Evolutionary conservation across 2,797 vertebrate genomes (phyloP).

Genomic region (Phrynocephalus guinanensis): DNA sequence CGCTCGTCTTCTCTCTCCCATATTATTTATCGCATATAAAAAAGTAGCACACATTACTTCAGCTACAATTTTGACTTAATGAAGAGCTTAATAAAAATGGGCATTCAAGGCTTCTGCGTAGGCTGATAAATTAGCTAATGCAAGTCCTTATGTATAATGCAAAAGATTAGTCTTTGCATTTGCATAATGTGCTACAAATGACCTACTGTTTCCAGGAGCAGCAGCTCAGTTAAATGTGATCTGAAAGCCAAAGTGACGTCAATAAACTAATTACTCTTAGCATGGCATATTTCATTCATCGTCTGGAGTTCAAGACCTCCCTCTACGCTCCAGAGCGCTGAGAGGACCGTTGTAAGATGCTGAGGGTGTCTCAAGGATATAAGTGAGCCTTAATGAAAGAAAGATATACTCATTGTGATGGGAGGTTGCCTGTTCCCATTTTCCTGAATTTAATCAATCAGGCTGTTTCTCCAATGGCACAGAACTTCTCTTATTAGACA

Average conservation of each 20-base stretch:
- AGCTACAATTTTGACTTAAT: conserved; percentile 76
- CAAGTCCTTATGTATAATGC: conserved; percentile 80
- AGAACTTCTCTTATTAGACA: not conserved
- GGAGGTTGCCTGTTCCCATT: not conserved
- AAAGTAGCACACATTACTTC: conserved; percentile 61
- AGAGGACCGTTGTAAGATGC: conserved; percentile 63
- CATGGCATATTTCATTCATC: conserved; percentile 70
- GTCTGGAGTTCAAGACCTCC: conserved; percentile 68
- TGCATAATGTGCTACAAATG: conserved; percentile 79
- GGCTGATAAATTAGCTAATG: conserved; percentile 81
- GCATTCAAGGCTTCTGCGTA: conserved; percentile 73
- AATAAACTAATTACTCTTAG: conserved; percentile 73
- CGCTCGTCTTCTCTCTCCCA: not conserved
- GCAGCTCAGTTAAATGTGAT: conserved; percentile 70
- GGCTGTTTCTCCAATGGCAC: not conserved
- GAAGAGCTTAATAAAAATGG: conserved; percentile 81
- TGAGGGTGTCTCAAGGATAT: conserved; percentile 61
- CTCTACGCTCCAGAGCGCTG: conserved; percentile 40
- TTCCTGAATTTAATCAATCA: conserved; percentile 17
- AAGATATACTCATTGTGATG: conserved; percentile 11
- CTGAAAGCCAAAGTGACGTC: conserved; percentile 75
- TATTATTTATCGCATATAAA: conserved; percentile 63
- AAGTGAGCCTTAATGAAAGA: conserved; percentile 32
- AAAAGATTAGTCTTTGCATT: conserved; percentile 80
- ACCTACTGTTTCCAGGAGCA: conserved; percentile 75